Conservation (phyloP, 2,888 invertebrate species). For the Pristionchus maxplancki region DNA sequence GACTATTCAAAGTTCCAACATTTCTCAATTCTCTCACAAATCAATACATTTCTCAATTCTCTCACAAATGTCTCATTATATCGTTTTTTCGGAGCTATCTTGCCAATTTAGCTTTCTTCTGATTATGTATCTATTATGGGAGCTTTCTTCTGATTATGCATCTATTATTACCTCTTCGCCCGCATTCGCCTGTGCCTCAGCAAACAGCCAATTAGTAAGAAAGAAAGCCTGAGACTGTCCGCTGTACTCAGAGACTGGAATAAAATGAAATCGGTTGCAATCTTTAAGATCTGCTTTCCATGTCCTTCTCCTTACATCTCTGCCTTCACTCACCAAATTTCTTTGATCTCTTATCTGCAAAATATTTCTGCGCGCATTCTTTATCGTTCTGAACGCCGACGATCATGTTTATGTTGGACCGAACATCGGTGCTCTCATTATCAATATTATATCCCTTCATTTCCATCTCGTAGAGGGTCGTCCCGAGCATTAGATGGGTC, state of each 20-base stretch:
- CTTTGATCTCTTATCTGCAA: background rate
- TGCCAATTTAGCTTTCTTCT: too few relatives aligned
- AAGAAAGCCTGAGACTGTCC: background rate
- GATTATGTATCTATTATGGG: too few relatives aligned
- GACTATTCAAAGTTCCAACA: background rate
- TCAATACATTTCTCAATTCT: background rate
- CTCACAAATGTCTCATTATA: too few relatives aligned
- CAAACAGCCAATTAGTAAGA: background rate
- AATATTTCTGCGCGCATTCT: background rate
- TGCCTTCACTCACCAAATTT: conserved; percentile 23
- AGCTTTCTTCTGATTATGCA: too few relatives aligned
- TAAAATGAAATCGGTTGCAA: too few relatives aligned
- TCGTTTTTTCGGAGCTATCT: too few relatives aligned
- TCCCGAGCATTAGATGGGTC: background rate
- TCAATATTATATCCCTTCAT: background rate
- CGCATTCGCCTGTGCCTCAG: background rate
- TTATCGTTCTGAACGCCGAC: background rate
- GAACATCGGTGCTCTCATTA: background rate
- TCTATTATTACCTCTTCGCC: background rate
- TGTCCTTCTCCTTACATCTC: background rate
- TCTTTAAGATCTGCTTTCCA: too few relatives aligned
- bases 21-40: background rate
- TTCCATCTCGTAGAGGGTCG: background rate
- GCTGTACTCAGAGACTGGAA: background rate
- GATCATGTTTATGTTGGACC: too few relatives aligned